Conservation (phyloP, 2,888 invertebrate species). For the Siphlonurus alternatus region DNA sequence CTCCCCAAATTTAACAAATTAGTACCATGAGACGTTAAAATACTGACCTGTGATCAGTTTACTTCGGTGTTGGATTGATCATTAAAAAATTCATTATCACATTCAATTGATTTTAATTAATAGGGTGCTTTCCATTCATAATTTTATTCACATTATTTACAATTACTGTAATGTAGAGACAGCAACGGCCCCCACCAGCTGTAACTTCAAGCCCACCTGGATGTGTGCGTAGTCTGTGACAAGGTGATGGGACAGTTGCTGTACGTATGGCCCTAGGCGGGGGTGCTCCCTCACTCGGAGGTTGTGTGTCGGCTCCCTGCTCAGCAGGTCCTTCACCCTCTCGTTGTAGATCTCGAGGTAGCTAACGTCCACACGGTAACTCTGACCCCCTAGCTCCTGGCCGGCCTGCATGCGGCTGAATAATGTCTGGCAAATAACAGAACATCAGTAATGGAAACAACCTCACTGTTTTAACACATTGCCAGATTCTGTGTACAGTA, state of each 20-base stretch:
- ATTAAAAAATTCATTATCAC: no score
- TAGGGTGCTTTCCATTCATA: no score
- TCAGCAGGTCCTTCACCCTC: constrained; percentile 53
- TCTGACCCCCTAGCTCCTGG: constrained; percentile 55
- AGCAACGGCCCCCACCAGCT: constrained; percentile 62
- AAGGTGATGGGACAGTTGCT: constrained; percentile 68
- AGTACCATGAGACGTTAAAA: not conserved
- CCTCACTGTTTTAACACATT: no score
- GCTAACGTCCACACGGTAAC: constrained; percentile 72
- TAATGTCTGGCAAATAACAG: constrained; percentile 30
- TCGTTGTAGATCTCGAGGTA: constrained; percentile 79
- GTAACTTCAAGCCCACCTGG: constrained; percentile 62
- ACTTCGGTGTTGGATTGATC: no score
- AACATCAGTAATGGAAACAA: no score
- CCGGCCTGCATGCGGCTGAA: constrained; percentile 68
- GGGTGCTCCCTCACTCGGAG: constrained; percentile 66
- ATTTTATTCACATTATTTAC: no score
- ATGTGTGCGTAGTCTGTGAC: constrained; percentile 77
- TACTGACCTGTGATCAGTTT: no score
- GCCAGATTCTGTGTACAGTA: not conserved
- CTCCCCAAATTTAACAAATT: constrained; percentile 12
- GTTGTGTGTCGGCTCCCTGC: constrained; percentile 42
- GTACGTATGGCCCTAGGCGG: constrained; percentile 65
- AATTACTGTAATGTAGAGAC: no score
- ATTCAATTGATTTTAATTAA: no score